A percentile compares a stretch with the other conserved stretches of the same genome.
Conservation (phyloP, 1,140 invertebrate genomes). For the Calephelis virginiensis region DNA sequence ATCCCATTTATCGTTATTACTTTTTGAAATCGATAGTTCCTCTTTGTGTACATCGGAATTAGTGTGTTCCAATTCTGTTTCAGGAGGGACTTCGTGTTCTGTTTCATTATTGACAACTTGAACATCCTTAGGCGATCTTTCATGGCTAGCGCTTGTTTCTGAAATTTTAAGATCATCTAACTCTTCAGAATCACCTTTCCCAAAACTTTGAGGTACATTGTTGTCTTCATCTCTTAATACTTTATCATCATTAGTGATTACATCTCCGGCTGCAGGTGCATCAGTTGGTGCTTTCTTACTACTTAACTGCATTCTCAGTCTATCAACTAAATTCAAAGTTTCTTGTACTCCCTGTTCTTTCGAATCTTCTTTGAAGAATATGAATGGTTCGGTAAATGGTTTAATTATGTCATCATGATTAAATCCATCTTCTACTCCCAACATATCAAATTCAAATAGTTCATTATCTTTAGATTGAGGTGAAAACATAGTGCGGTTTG, state of each 20-base stretch:
- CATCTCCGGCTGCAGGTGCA: constrained; percentile 43
- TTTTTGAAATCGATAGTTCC: constrained; percentile 19
- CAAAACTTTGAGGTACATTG: constrained; percentile 26
- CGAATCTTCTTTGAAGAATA: constrained; percentile 87
- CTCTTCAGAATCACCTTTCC: constrained; percentile 35
- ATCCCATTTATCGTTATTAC: constrained; percentile 51
- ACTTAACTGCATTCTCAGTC: constrained; percentile 81
- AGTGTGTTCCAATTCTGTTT: constrained; percentile 20
- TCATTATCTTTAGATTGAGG: constrained; percentile 85
- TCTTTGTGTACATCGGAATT: constrained; percentile 27
- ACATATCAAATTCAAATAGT: constrained; percentile 84
- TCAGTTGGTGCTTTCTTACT: constrained; percentile 57
- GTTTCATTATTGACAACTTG: constrained; percentile 24
- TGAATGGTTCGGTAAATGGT: constrained; percentile 82
- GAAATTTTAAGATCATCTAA: constrained; percentile 33
- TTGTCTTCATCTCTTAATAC: constrained; percentile 29
- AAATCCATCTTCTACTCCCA: constrained; percentile 82
- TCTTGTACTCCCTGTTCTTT: constrained; percentile 84
- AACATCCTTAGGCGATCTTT: constrained; percentile 27
- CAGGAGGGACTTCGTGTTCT: constrained; percentile 20
- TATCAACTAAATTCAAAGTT: constrained; percentile 88
- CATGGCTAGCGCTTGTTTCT: constrained; percentile 24
- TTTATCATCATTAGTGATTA: constrained; percentile 38
- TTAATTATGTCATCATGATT: constrained; percentile 81
- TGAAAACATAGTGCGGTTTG: constrained; percentile 84